Conservation (phyloP, 2,888 invertebrate species). For the Vannuccia rotundouncinata region DNA sequence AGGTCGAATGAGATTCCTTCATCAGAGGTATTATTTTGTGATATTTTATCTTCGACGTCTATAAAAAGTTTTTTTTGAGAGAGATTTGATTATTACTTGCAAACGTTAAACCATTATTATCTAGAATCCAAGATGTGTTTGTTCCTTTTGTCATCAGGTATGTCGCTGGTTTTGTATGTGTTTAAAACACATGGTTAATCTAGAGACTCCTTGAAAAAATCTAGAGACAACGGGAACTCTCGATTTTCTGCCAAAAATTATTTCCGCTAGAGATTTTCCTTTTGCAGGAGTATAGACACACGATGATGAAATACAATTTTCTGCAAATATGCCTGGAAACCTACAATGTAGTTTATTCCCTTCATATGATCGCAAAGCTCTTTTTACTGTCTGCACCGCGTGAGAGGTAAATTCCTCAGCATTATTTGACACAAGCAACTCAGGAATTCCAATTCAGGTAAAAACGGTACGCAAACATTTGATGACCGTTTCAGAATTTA, state of each 20-base stretch:
- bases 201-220: conserved; percentile 10
- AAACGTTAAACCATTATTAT: conserved; percentile 11
- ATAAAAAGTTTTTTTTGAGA: background rate
- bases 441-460: conserved; percentile 35
- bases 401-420: conserved; percentile 31
- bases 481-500: conserved; percentile 25
- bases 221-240: conserved; percentile 12
- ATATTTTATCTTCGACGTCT: background rate
- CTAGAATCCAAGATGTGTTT: conserved; percentile 32
- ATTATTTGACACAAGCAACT: conserved; percentile 34
- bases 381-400: conserved; percentile 27
- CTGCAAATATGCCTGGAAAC: conserved; percentile 29
- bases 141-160: conserved; percentile 34
- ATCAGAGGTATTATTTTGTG: background rate
- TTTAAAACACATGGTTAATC: background rate
- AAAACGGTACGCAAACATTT: conserved; percentile 33
- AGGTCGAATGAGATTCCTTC: conserved; percentile 10
- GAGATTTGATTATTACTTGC: conserved; percentile 1
- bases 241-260: background rate
- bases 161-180: background rate
- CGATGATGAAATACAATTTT: conserved; percentile 33
- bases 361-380: conserved; percentile 22
- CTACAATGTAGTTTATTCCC: no score
- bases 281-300: background rate
- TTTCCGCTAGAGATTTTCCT: conserved; percentile 3